A percentile compares a stretch with the other conserved stretches of the same genome.
phyloP scores from a whole-genome alignment of 53 echinoderm and acorn worm species.

The Arbacia lixula region DNA sequence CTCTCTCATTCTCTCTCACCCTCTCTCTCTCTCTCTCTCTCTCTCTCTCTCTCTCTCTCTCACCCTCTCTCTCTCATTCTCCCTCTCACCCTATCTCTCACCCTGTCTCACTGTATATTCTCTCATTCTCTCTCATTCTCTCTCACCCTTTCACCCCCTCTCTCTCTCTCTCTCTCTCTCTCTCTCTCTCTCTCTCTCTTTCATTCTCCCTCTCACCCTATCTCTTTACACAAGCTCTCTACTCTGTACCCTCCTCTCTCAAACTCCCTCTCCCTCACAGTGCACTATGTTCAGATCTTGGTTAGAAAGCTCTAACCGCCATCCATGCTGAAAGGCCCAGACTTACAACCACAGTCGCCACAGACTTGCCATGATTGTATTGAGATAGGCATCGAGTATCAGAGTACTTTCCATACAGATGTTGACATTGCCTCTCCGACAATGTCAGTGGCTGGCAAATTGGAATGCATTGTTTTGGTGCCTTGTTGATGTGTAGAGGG shows the following conservation, averaged over 20 bases:
- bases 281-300: constrained; percentile 37
- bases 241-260: neutral
- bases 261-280: neutral
- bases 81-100: neutral
- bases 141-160: neutral
- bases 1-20: neutral
- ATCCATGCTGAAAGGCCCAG: neutral
- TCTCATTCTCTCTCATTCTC: neutral
- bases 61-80: neutral
- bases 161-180: neutral
- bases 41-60: neutral
- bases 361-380: neutral
- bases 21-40: neutral
- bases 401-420: constrained; percentile 2
- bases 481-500: constrained; percentile 19
- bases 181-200: neutral
- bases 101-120: neutral
- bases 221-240: neutral
- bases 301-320: constrained; percentile 20
- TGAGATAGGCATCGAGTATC: constrained; percentile 4
- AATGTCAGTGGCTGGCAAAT: too few relatives aligned
- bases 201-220: neutral
- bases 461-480: constrained; percentile 29
- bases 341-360: constrained; percentile 17
- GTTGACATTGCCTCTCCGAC: constrained; percentile 18